Base-by-base conservation (phyloP, 2,888 invertebrate genomes). In the Tortrix viridana region DNA sequence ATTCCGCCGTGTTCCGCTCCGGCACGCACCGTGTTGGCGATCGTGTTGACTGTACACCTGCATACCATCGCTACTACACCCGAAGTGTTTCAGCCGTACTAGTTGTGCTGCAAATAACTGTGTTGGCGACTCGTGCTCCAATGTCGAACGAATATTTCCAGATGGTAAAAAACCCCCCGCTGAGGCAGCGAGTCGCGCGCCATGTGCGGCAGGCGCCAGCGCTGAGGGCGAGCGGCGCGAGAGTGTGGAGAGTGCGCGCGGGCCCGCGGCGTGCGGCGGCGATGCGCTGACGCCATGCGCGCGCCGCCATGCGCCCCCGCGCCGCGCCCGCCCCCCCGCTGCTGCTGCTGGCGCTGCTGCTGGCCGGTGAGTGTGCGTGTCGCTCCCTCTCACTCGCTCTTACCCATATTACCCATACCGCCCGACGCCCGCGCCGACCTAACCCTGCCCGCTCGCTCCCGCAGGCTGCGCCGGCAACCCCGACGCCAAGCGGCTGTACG, bases 401-500 rank as follows among this genome's bases (percentile, higher is more conserved):
- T n/a, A n/a, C n/a, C n/a, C n/a, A n/a, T n/a, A n/a, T n/a, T n/a
- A n/a, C n/a, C n/a, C n/a, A n/a, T n/a, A n/a, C 5, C 43, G 2
- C 47, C 16, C 26, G 5, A 9, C 9, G 41, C 7, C 32, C 20
- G 38, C 37, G 12, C 56, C 20, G 9, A 20, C 92, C 82, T 85
- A 26, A 26, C 26, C 9, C 32, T 9, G 23, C 14, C 16, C 18
- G 5, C 7, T 22, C 7, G 4, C 41, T 53, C 49, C 44, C 63
- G 56, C 93, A 96, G 97, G 96, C 90, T 96, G 96, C 94, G 95
- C 95, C 74, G 97, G 97, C 69, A 98, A 98, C 93, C 98, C 98
- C 72, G 98, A 98, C 91, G 98, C 98, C 73, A 98, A 98, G 91
- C 94, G 98, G 71, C 95, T 98, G 67, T 98, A 98, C 93, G 98